Base-by-base conservation (phyloP, 1,140 invertebrate genomes). In the Drosophila sucinea region DNA sequence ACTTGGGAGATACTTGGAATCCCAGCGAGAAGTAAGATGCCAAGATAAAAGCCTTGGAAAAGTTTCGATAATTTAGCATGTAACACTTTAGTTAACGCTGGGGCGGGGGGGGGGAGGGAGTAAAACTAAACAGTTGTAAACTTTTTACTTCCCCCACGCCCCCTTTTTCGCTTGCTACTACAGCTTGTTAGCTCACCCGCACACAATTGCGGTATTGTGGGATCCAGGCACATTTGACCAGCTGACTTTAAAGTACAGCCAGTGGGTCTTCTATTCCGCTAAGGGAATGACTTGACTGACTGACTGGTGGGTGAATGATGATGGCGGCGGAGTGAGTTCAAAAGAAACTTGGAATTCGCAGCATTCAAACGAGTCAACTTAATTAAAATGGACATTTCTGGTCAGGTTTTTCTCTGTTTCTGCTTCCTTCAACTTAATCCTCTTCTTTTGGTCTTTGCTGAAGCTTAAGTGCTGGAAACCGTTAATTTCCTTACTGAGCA, bases 361-460 rank as follows among this genome's bases (percentile, higher is more conserved):
- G 41, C 64, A 73, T 73, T 70, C 66, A 82, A 62, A 71, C 38
- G 64, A 61, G 57, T 62, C 63, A 71, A 79, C 72, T 85, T 81
- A 85, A 85, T 81, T 81, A 70, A 72, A 81, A 70, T 68, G 51
- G 56, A 51, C 70, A 65, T 54, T 33, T 57, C 44, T 62, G 77
- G 60, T 70, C 51, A 41, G 51, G 56, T 4, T 58, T 35, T 35
- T 57, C 10, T 41, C 38, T 23, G 2, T 8, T 32, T 38, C 8
- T 38, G 51, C 30, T 54, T 38, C 41, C 54, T 63, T 11, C 40
- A 1, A 23, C 33, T 27, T 51, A 51, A 51, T 51, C 44, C 44
- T 27, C 44, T 27, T 51, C 44, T 27, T 25, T 51, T 51, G 3
- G 17, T 47, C 44, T 47, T 23, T 44, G 44, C 33, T 2, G 7